Percentiles rank a stretch among this genome's conserved stretches.
Evolutionary conservation across 2,113 vertebrate genomes (phyloP).

Genomic region (Chamaetylas fuelleborni): DNA sequence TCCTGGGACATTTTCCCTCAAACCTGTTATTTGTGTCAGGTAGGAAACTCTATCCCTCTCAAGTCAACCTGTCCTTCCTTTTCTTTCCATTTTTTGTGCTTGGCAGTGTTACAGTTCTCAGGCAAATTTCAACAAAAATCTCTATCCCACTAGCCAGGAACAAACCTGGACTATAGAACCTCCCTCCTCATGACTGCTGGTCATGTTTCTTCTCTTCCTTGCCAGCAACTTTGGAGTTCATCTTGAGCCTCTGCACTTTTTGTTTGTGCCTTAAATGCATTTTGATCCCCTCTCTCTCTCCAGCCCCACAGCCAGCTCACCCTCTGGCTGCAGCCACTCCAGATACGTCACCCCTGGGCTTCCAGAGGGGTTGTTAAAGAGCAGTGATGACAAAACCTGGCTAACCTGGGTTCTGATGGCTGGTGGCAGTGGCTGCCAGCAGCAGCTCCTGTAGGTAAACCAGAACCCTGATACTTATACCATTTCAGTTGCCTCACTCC

Average conservation of each 20-base stretch:
- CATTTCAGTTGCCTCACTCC: neutral
- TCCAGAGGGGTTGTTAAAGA: neutral
- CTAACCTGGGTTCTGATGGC: neutral
- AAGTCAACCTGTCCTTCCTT: neutral
- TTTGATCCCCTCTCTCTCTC: neutral
- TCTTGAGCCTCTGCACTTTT: neutral
- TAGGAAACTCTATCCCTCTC: neutral
- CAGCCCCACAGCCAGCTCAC: neutral
- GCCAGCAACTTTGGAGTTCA: neutral
- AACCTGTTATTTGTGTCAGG: neutral
- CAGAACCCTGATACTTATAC: neutral
- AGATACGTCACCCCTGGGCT: fast-evolving
- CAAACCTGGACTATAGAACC: neutral
- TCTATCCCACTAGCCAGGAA: neutral
- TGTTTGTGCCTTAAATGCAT: neutral
- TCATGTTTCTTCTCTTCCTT: neutral
- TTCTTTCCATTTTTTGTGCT: neutral
- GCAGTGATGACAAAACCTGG: neutral
- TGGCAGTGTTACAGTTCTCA: neutral
- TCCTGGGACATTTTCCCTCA: neutral
- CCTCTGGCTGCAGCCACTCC: neutral
- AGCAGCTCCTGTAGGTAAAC: neutral
- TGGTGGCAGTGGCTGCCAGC: neutral
- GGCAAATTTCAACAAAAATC: neutral
- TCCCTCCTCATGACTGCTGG: neutral